These are phyloP conservation scores for Ophion obscuratus DNA, from an alignment of 2,888 invertebrate species.

Conservation along the genomic window DNA sequence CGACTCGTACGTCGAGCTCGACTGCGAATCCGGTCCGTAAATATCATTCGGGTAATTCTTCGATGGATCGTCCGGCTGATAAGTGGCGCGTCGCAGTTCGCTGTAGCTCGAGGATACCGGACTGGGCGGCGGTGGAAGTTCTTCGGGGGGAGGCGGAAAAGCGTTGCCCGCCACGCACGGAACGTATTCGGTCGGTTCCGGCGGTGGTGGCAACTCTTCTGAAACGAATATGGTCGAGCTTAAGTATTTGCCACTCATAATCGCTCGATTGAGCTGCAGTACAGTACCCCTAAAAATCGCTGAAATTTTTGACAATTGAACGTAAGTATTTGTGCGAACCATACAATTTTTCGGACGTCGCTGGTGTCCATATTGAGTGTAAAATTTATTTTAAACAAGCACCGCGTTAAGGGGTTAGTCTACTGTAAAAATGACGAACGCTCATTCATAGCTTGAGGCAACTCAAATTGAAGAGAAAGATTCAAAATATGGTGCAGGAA, in stretches of 20 bases:
- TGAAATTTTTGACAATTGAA: too few species aligned
- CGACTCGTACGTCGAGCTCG: constrained; percentile 91
- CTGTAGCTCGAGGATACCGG: constrained; percentile 96
- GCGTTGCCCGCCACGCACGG: constrained; percentile 80
- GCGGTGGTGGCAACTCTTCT: constrained; percentile 87
- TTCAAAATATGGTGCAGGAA: too few species aligned
- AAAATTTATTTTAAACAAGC: neutral
- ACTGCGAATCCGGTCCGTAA: constrained; percentile 90
- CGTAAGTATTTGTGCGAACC: too few species aligned
- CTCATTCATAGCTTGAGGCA: too few species aligned
- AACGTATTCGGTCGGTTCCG: constrained; percentile 84
- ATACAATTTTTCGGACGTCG: neutral
- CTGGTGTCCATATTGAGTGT: neutral
- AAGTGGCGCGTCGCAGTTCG: constrained; percentile 92
- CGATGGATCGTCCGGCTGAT: constrained; percentile 85
- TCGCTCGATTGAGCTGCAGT: neutral
- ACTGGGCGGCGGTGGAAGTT: constrained; percentile 92
- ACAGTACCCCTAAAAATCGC: neutral
- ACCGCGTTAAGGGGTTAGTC: too few species aligned
- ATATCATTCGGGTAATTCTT: constrained; percentile 84
- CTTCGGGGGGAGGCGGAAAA: constrained; percentile 86
- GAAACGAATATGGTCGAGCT: constrained; percentile 65
- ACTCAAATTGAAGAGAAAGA: too few species aligned
- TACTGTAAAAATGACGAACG: too few species aligned
- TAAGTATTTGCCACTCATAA: neutral